These are phyloP conservation scores for Falco biarmicus DNA, from an alignment of 2,797 vertebrate species.

Conservation along the genomic window DNA sequence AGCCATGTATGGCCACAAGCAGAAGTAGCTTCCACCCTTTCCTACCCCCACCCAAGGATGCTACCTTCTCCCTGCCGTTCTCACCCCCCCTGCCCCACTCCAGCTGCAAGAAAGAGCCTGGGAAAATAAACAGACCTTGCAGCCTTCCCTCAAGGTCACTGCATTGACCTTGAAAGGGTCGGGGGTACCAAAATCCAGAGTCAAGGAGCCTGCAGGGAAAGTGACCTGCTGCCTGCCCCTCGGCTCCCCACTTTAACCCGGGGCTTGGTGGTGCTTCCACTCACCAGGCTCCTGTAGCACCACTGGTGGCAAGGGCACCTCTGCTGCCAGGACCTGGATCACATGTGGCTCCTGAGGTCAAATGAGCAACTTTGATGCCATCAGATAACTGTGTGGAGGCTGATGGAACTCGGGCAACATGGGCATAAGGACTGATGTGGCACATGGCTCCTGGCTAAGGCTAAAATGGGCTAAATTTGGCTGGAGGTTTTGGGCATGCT, in stretches of 20 bases:
- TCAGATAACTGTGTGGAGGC: background rate
- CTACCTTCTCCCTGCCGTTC: constrained; percentile 10
- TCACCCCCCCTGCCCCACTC: background rate
- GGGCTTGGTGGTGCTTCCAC: background rate
- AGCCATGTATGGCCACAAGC: background rate
- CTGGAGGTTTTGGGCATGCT: background rate
- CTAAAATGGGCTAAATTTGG: background rate
- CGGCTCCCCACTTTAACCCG: fast-evolving
- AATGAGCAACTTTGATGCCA: background rate
- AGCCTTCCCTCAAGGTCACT: constrained; percentile 45
- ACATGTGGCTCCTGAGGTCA: background rate
- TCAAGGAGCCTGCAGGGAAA: background rate
- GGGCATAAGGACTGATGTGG: fast-evolving
- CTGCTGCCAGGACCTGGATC: fast-evolving
- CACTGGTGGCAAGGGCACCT: background rate
- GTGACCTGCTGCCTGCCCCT: background rate
- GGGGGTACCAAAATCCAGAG: constrained; percentile 28
- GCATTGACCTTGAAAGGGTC: constrained; percentile 56
- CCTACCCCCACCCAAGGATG: background rate
- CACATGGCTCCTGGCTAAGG: background rate
- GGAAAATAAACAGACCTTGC: constrained; percentile 61
- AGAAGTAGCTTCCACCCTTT: background rate
- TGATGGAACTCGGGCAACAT: background rate
- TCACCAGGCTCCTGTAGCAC: fast-evolving
- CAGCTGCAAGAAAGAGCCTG: constrained; percentile 40